These are phyloP conservation scores for Cataglyphis rosenhaueri DNA, from an alignment of 2,888 invertebrate genomes.

Conservation along the genomic window DNA sequence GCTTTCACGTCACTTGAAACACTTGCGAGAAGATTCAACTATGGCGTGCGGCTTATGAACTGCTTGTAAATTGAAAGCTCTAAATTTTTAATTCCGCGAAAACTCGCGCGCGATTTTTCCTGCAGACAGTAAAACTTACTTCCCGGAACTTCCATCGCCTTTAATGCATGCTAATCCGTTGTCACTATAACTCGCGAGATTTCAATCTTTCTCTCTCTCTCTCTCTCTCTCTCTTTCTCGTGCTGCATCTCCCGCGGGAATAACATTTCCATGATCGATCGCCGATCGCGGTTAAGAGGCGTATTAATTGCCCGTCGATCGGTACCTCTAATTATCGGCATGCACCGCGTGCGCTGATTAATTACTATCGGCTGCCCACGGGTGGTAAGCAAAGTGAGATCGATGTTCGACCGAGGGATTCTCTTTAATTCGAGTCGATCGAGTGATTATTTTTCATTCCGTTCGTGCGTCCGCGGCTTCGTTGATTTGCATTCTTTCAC, in stretches of 20 bases:
- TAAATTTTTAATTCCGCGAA: constrained; percentile 47
- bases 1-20: neutral
- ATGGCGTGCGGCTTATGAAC: constrained; percentile 12
- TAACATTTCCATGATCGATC: constrained; percentile 78
- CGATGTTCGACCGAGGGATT: constrained; percentile 69
- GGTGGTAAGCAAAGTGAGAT: constrained; percentile 73
- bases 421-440: constrained; percentile 73
- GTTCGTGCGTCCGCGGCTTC: constrained; percentile 24
- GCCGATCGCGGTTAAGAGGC: constrained; percentile 78
- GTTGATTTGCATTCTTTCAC: constrained; percentile 35
- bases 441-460: constrained; percentile 71
- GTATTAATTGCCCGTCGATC: constrained; percentile 78
- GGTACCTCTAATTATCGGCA: constrained; percentile 78
- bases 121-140: constrained; percentile 28
- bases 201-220: constrained; percentile 31
- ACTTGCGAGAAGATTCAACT: constrained; percentile 6
- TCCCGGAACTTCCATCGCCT: constrained; percentile 10
- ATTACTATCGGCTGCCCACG: constrained; percentile 72
- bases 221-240: neutral
- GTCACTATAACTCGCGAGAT: constrained; percentile 31
- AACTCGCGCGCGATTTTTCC: constrained; percentile 13
- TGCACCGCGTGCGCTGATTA: constrained; percentile 76
- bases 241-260: constrained; percentile 61
- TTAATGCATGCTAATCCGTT: constrained; percentile 39
- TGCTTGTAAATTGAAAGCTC: constrained; percentile 11